Evolutionary conservation across 2,797 vertebrate species (phyloP).

Genomic region (Melanotaenia pygmaea): DNA sequence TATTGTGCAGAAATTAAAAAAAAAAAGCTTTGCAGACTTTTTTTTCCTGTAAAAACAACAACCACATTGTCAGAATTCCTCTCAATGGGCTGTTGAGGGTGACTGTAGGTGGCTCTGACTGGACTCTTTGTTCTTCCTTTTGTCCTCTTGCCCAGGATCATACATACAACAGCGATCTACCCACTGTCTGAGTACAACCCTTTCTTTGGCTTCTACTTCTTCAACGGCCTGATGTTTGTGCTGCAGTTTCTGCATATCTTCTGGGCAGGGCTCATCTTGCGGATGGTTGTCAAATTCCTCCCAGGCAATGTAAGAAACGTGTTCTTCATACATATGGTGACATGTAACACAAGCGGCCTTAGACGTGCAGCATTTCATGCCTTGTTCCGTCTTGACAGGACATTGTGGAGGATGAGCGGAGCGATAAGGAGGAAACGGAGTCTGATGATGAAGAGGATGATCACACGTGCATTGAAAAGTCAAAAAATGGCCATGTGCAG

Average conservation of each 20-base stretch:
- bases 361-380: not conserved
- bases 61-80: constrained; percentile 44
- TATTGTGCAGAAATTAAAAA: constrained; percentile 19
- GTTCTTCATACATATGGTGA: not conserved
- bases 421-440: constrained; percentile 91
- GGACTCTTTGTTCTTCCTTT: constrained; percentile 65
- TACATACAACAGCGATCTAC: constrained; percentile 89
- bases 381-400: constrained; percentile 56
- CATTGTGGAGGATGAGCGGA: constrained; percentile 92
- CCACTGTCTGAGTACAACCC: constrained; percentile 87
- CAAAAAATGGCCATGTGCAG: constrained; percentile 86
- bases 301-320: constrained; percentile 86
- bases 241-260: constrained; percentile 92
- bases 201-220: constrained; percentile 96
- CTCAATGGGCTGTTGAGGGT: constrained; percentile 62
- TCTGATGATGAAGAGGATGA: constrained; percentile 67
- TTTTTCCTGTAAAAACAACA: constrained; percentile 32
- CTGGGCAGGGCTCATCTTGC: constrained; percentile 93
- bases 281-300: constrained; percentile 95
- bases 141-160: constrained; percentile 84
- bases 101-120: constrained; percentile 69
- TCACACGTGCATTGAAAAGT: constrained; percentile 43
- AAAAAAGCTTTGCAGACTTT: constrained; percentile 2
- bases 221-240: constrained; percentile 90
- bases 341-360: not conserved